phyloP scores from a whole-genome alignment of 2,113 vertebrate genomes.

The Oreotragus oreotragus region DNA sequence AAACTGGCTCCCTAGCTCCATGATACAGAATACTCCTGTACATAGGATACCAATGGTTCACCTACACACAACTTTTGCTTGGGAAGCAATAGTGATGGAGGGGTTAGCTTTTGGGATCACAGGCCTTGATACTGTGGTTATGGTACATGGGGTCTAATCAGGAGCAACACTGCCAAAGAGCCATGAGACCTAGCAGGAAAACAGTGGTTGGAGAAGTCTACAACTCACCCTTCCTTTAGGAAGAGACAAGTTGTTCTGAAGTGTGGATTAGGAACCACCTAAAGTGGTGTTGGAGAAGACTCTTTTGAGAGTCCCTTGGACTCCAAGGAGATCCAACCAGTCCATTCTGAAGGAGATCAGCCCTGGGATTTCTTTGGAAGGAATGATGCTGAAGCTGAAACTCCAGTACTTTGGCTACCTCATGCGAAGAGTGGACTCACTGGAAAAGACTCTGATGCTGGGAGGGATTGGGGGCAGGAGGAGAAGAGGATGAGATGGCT shows the following conservation, averaged over 20 bases:
- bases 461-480: too few relatives aligned
- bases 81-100: not conserved
- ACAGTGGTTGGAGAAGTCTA: not conserved
- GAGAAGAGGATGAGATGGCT: too few relatives aligned
- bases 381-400: too few relatives aligned
- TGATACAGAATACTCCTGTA: not conserved
- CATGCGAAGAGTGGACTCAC: too few relatives aligned
- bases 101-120: not conserved
- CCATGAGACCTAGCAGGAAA: not conserved
- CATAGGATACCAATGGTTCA: not conserved
- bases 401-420: too few relatives aligned
- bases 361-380: too few relatives aligned
- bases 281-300: not conserved
- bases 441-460: too few relatives aligned
- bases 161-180: not conserved
- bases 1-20: not conserved
- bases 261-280: not conserved
- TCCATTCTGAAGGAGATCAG: too few relatives aligned
- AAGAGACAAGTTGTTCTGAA: not conserved
- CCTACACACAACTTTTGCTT: not conserved
- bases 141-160: not conserved
- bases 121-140: not conserved
- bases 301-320: too few relatives aligned
- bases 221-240: not conserved
- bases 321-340: too few relatives aligned